Conservation (phyloP, 1,140 invertebrate genomes). For the Formica selysi region DNA sequence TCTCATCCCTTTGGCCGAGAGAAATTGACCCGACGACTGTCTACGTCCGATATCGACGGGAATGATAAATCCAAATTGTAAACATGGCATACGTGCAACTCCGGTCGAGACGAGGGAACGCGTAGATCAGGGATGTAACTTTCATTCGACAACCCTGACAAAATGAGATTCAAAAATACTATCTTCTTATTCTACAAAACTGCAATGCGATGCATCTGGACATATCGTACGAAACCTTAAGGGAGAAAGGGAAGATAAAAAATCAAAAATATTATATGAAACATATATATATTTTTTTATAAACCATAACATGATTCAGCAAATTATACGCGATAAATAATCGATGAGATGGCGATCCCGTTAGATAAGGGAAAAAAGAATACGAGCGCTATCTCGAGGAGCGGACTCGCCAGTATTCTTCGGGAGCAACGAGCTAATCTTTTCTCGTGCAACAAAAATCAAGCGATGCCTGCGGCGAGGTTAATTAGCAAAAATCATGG, state of each 20-base stretch:
- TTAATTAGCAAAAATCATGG: slow-evolving; percentile 65
- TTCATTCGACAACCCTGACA: neutral
- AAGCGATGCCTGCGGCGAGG: slow-evolving; percentile 27
- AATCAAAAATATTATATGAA: no score
- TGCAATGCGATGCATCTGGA: neutral
- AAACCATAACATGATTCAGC: neutral
- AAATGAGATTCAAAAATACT: neutral
- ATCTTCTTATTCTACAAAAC: neutral
- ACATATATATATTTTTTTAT: neutral
- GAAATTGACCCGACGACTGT: slow-evolving; percentile 37
- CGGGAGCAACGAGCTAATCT: slow-evolving; percentile 48
- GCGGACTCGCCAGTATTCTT: slow-evolving; percentile 38
- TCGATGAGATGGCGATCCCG: neutral
- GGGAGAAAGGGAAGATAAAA: no score
- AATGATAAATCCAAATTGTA: slow-evolving; percentile 56
- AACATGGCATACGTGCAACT: slow-evolving; percentile 21
- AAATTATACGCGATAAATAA: slow-evolving; percentile 9
- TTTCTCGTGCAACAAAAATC: slow-evolving; percentile 37
- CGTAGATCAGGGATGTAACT: slow-evolving; percentile 31
- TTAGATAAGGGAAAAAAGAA: neutral
- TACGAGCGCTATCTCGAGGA: neutral
- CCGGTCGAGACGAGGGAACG: neutral
- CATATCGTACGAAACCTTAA: no score
- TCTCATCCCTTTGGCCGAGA: neutral
- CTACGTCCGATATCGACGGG: slow-evolving; percentile 34